Conservation (phyloP, 2,888 invertebrate genomes). For the Netelia inedita region DNA sequence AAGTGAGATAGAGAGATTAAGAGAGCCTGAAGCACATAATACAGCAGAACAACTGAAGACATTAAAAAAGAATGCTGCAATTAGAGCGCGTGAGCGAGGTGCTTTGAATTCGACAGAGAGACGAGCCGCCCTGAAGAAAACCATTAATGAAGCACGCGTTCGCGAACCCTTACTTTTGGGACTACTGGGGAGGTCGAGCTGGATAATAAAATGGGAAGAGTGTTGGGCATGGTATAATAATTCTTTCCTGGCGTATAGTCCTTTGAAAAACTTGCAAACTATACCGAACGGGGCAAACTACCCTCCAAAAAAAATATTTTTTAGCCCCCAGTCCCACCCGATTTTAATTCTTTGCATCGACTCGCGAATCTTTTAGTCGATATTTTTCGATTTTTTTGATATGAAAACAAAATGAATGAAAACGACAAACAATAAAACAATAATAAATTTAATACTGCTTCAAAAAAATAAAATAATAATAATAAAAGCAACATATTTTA, state of each 20-base stretch:
- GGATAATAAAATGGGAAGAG: slow-evolving; percentile 40
- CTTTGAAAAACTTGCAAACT: slow-evolving; percentile 1
- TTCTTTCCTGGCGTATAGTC: background rate
- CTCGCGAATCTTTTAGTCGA: too few species aligned
- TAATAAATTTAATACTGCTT: too few species aligned
- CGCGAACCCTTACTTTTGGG: slow-evolving; percentile 43
- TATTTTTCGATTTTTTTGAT: too few species aligned
- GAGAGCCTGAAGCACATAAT: slow-evolving; percentile 10
- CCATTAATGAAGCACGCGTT: slow-evolving; percentile 17
- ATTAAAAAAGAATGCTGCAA: slow-evolving; percentile 64
- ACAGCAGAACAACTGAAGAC: slow-evolving; percentile 58
- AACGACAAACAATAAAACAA: too few species aligned
- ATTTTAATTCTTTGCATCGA: too few species aligned
- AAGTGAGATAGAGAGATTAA: slow-evolving; percentile 16
- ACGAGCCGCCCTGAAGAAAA: slow-evolving; percentile 16
- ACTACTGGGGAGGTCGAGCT: background rate
- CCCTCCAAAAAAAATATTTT: too few species aligned
- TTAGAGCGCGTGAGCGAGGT: slow-evolving; percentile 44
- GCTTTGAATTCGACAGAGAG: slow-evolving; percentile 46
- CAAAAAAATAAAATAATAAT: too few species aligned
- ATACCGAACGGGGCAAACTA: background rate
- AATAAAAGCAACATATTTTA: too few species aligned
- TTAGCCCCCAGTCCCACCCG: too few species aligned
- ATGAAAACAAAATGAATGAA: too few species aligned
- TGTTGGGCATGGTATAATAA: background rate